Evolutionary conservation across 2,888 invertebrate genomes (phyloP).

Genomic region (Anticlea derivata): DNA sequence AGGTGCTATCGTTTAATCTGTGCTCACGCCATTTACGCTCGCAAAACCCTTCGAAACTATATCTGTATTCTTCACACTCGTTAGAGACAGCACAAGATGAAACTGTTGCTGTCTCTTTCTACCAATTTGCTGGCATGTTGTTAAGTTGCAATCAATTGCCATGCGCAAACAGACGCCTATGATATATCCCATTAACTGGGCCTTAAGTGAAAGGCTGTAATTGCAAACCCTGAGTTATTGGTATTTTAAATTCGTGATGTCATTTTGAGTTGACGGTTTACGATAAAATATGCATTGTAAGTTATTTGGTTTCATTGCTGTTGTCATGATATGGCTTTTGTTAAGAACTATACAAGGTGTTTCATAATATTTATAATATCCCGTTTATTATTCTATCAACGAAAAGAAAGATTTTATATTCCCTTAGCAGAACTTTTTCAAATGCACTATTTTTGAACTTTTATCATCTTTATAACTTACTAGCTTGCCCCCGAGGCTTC

Average conservation of each 20-base stretch:
- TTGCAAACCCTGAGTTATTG: constrained; percentile 45
- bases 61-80: constrained; percentile 44
- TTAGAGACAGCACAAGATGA: neutral
- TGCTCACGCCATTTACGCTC: constrained; percentile 55
- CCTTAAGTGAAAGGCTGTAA: constrained; percentile 49
- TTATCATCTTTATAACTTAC: too few species aligned
- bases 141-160: constrained; percentile 84
- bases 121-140: constrained; percentile 81
- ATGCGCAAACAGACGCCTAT: constrained; percentile 84
- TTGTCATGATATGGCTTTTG: constrained; percentile 4
- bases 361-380: too few species aligned
- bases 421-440: too few species aligned
- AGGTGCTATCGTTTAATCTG: constrained; percentile 13
- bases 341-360: neutral
- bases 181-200: constrained; percentile 83
- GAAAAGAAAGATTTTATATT: too few species aligned
- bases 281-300: neutral
- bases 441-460: too few species aligned
- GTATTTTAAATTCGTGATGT: constrained; percentile 26
- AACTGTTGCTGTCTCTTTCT: constrained; percentile 48
- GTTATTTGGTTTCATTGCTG: neutral
- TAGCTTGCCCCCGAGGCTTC: too few species aligned
- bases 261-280: constrained; percentile 17
- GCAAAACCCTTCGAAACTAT: constrained; percentile 39
- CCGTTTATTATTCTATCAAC: too few species aligned